Evolutionary conservation across 2,113 vertebrate species (phyloP), one percentile per base, ranked within the genome.

Genomic region (Misgurnus mizolepis): DNA sequence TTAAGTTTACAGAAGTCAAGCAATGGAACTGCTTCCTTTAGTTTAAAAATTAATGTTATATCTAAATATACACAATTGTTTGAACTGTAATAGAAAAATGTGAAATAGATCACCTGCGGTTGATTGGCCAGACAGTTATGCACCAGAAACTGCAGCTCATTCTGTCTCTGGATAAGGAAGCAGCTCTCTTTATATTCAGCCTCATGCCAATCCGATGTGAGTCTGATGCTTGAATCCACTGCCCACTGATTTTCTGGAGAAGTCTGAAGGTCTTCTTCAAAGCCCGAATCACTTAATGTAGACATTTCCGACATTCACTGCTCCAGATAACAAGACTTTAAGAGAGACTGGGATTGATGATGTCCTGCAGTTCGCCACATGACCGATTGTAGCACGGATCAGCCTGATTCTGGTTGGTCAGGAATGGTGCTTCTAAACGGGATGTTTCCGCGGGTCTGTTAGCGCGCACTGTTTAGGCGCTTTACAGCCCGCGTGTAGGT

Each of bases 141-240:
- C 10, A 94, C 87, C n/a, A 95, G 92, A 84, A 95, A 96, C 61
- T 88, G 88, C 72, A 84, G 81, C 86, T 98, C 95, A 81, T 90
- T 94, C 47, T 87, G 88, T 83, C 85, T 95, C 87, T 92, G 90
- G 83, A 93, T 94, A 80, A 61, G 87, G 88, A 95, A 97, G 82
- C 95, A 95, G 80, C 91, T 92, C 74, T 94, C 92, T 0, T 95
- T 95, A 49, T 97, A 96, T 65, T 97, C 94, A 86, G 92, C 92
- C 55, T 74, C 89, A 79, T 93, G 93, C 89, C 90, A 90, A 68
- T 41, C 85, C 53, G 84, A 86, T 68, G 85, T 39, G 66, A 82
- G 56, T 18, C 72, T 60, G 10, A 81, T 47, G 11, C 39, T 11
- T 40, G 70, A 17, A 14, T 76, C 60, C 9, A 27, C 64, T 14